Conservation (phyloP, 2,888 invertebrate genomes). For the Torymus auratus region DNA sequence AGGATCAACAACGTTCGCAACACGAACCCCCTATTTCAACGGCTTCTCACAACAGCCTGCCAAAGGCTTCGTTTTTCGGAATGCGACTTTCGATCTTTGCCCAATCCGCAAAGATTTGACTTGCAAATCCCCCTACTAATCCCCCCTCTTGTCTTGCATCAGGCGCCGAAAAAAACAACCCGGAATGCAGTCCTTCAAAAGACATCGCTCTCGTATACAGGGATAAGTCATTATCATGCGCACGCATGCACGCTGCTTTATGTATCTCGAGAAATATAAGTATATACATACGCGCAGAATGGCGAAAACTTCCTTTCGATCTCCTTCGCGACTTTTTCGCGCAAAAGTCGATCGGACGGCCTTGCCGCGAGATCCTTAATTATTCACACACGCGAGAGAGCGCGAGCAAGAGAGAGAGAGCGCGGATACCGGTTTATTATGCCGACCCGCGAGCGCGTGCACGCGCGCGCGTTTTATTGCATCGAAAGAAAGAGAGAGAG, state of each 20-base stretch:
- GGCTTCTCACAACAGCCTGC: no score
- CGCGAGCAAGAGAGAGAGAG: background rate
- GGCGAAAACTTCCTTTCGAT: background rate
- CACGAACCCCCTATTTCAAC: no score
- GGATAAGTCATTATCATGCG: no score
- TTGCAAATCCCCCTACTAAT: conserved; percentile 38
- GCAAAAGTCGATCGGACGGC: conserved; percentile 43
- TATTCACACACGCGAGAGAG: conserved; percentile 29
- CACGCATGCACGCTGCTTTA: no score
- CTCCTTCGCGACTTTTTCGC: background rate
- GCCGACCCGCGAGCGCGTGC: conserved; percentile 14
- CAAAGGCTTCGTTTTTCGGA: conserved; percentile 18
- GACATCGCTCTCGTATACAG: background rate
- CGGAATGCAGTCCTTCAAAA: background rate
- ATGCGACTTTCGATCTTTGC: background rate
- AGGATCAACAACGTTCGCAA: no score
- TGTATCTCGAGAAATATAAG: no score
- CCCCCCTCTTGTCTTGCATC: background rate
- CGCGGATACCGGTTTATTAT: conserved; percentile 50
- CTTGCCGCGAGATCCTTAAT: conserved; percentile 49
- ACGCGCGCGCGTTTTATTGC: conserved; percentile 23
- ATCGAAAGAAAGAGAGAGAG: conserved; percentile 32
- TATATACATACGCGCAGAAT: background rate
- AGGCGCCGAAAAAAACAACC: background rate
- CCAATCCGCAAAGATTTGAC: conserved; percentile 24